Evolutionary conservation across 2,888 invertebrate species (phyloP).

Genomic region (Saturnia pavonia): DNA sequence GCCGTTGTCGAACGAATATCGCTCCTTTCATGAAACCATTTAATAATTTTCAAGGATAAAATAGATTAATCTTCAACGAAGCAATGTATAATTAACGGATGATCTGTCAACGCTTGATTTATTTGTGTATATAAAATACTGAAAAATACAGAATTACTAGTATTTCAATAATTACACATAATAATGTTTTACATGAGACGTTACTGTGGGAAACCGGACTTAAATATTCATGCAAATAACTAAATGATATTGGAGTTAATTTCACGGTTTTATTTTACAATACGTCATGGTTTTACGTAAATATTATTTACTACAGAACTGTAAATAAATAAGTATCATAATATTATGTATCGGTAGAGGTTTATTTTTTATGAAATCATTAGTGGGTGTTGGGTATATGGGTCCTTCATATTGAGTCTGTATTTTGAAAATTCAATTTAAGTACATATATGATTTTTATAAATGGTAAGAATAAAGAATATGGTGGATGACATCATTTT

Average conservation of each 20-base stretch:
- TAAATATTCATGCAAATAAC: not conserved
- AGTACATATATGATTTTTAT: too few relatives aligned
- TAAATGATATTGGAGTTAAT: not conserved
- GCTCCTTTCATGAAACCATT: conserved; percentile 33
- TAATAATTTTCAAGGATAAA: conserved; percentile 45
- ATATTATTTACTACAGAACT: not conserved
- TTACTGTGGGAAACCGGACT: not conserved
- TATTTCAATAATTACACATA: not conserved
- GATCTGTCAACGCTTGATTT: conserved; percentile 10
- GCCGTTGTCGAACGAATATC: not conserved
- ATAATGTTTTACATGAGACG: not conserved
- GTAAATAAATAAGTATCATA: not conserved
- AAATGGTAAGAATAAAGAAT: too few relatives aligned
- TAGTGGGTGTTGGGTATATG: too few relatives aligned
- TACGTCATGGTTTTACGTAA: not conserved
- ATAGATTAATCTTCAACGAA: conserved; percentile 39
- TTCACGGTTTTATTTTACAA: not conserved
- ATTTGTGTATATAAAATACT: not conserved
- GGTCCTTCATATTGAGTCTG: too few relatives aligned
- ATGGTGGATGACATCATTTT: too few relatives aligned
- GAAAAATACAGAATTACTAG: not conserved
- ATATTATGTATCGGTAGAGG: not conserved
- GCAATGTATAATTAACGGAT: conserved; percentile 35
- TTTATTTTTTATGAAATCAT: too few relatives aligned
- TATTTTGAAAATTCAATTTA: too few relatives aligned